Evolutionary conservation across 1,140 invertebrate genomes (phyloP), one percentile per base, ranked within the genome.

Genomic region (Pseudobourletiella spinata): DNA sequence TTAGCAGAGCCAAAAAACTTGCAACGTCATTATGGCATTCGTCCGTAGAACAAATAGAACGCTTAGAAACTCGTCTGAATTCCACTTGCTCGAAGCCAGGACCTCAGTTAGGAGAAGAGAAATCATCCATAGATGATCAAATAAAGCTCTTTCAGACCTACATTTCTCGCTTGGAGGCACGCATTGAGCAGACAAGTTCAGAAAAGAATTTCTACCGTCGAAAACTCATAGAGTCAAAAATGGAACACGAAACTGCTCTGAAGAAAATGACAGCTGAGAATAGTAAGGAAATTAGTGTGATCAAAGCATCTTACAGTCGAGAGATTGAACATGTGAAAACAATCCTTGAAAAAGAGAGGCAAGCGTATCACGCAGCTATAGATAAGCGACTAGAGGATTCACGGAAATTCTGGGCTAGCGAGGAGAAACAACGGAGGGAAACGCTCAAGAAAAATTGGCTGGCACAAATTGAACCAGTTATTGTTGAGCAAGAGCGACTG

Each of bases 141-240:
- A 11, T 32, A 18, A 63, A 63, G 35, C 35, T 63, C 15, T 14
- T 58, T 2, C 61, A 63, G 30, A 14, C 30, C 15, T 58, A 58
- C 18, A 16, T 54, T 2, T 11, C 46, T 25, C 54, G 55, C 1
- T 26, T 63, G 16, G 61, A 63, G 30, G 25, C 2, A 24, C 2
- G 60, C 20, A 16, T 62, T 16, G 60, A 62, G 35, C 52, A 57
- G 22, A 25, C 29, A 8, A 18, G 11, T 11, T 6, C 16, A n/a
- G 61, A 63, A 42, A 58, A 52, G 11, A 59, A 57, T 24, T 52
- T 63, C 29, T 63, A 63, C 25, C 32, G 56, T 2, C 25, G 28
- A 16, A 58, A 56, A 28, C 20, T 63, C 1, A n/a, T 63, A 26
- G 61, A 63, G 26, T 25, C 30, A 18, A 63, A 63, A 52, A 22